Percentiles rank a stretch among this genome's conserved stretches.
These are phyloP conservation scores for Microchrysa polita DNA, from an alignment of 2,888 invertebrate genomes.

Conservation along the genomic window DNA sequence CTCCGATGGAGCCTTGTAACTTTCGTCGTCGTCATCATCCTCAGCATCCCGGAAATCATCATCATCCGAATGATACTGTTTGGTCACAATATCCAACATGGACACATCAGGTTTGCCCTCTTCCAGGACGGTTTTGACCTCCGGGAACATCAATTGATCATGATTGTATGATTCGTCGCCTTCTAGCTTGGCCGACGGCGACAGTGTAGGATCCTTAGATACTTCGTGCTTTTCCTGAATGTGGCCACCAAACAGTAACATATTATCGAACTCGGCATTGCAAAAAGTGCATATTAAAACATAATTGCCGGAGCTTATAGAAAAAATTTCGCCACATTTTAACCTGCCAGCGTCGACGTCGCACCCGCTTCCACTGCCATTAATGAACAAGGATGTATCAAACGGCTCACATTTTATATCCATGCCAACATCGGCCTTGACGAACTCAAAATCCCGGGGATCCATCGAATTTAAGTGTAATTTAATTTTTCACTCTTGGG, in stretches of 20 bases:
- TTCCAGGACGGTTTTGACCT: no score
- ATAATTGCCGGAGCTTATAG: slow-evolving; percentile 5
- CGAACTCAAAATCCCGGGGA: slow-evolving; percentile 25
- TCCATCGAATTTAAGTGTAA: neutral
- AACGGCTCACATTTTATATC: slow-evolving; percentile 20
- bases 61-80: neutral
- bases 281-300: slow-evolving; percentile 27
- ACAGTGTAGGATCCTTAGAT: neutral
- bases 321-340: slow-evolving; percentile 34
- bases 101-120: no score
- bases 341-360: slow-evolving; percentile 30
- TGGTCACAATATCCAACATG: no score
- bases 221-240: slow-evolving; percentile 19
- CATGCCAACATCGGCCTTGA: slow-evolving; percentile 6
- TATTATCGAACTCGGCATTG: slow-evolving; percentile 29
- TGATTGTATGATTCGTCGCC: neutral
- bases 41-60: neutral
- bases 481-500: neutral
- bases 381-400: slow-evolving; percentile 3
- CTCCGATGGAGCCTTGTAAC: slow-evolving; percentile 7
- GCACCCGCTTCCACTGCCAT: neutral
- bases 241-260: slow-evolving; percentile 13
- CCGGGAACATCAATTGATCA: neutral
- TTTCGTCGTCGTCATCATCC: neutral
- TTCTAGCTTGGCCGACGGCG: neutral